Percentiles rank a stretch among this genome's conserved stretches.
Conservation (phyloP, 1,140 invertebrate species). For the Microplitis demolitor region DNA sequence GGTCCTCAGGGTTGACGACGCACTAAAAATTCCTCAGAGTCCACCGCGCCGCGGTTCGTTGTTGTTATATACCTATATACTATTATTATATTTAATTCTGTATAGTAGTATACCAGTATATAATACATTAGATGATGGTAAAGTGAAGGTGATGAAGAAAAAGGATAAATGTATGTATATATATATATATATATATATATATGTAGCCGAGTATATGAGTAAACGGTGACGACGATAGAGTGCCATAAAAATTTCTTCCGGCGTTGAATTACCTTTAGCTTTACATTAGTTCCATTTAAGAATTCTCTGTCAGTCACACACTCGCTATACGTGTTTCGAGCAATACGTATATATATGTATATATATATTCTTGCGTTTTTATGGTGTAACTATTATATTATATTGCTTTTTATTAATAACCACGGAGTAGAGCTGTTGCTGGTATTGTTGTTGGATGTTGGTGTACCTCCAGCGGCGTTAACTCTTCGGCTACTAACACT, state of each 20-base stretch:
- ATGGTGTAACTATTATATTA: not conserved
- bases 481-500: no score
- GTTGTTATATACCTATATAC: not conserved
- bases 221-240: slow-evolving; percentile 24
- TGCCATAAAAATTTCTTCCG: slow-evolving; percentile 57
- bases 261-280: slow-evolving; percentile 37
- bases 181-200: no score
- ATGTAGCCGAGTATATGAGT: no score
- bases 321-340: not conserved
- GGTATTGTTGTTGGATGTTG: no score
- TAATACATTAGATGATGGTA: no score
- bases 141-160: not conserved
- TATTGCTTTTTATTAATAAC: no score
- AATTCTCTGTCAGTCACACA: slow-evolving; percentile 10
- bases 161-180: not conserved
- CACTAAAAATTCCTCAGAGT: slow-evolving; percentile 23
- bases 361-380: not conserved
- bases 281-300: no score
- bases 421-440: no score
- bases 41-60: not conserved
- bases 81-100: no score
- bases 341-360: not conserved
- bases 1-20: slow-evolving; percentile 12
- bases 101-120: no score
- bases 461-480: no score